Conservation (phyloP, 2,113 vertebrate species). For the Raphicerus campestris region DNA sequence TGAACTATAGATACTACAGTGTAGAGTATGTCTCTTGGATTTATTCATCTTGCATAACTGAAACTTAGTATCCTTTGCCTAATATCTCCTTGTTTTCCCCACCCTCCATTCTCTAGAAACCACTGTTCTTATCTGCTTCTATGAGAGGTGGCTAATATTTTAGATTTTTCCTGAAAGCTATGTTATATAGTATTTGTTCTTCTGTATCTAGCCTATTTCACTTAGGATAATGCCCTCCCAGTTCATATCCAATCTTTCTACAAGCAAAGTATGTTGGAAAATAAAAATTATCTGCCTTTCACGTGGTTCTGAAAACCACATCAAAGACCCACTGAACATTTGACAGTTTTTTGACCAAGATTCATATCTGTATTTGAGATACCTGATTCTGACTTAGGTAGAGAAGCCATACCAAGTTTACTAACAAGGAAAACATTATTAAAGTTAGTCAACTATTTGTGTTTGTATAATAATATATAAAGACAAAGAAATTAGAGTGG, state of each 20-base stretch:
- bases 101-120: too few relatives aligned
- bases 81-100: neutral
- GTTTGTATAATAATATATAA: neutral
- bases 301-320: neutral
- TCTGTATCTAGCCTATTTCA: neutral
- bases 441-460: neutral
- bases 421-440: neutral
- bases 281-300: neutral
- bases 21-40: neutral
- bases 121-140: neutral
- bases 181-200: neutral
- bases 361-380: neutral
- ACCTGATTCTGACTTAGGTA: neutral
- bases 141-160: neutral
- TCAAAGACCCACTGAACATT: neutral
- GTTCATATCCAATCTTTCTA: neutral
- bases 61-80: neutral
- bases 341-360: neutral
- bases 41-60: neutral
- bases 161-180: neutral
- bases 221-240: neutral
- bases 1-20: neutral
- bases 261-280: neutral
- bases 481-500: neutral
- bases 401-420: neutral